Evolutionary conservation across 2,888 invertebrate species (phyloP), one percentile per base, ranked within the genome.

Genomic region (Agrypnus murinus): DNA sequence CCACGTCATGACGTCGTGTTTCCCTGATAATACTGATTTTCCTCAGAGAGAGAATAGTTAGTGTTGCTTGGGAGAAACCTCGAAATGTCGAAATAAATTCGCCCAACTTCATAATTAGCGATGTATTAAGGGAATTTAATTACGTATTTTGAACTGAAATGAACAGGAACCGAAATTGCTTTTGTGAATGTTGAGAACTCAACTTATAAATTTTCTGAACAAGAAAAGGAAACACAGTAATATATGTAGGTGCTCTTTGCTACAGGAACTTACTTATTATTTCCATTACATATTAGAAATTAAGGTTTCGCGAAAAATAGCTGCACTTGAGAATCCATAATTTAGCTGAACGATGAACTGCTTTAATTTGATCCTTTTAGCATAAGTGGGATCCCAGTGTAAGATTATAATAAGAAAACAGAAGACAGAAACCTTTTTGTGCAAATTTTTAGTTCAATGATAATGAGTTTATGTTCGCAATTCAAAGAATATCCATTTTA

Each of bases 41-140:
- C 50, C 19, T 50, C 10, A 25, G 31, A 50, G 50, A 32, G 43
- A 43, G 15, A 6, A 15, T 15, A 15, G 15, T 9, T 5, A 43
- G 10, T 43, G 12, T 2, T 14, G 43, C 43, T 12, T 31, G 5
- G 48, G 31, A 25, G 14, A 50, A 50, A 50, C 50, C 50, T 25
- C 50, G 50, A 50, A 25, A 50, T 25, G 25, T 25, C 25, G 25
- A 25, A 25, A 50, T 50, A 19, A 50, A 50, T 50, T 50, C 19
- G 10, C 19, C 10, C 17, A 50, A 50, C 50, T 50, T 50, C 50
- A 50, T 50, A 50, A 50, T 50, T 50, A 50, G 50, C 50, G 19
- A 19, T 50, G 50, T 31, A 50, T 50, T 25, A 50, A 50, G 31
- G 10, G 50, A 50, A 50, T 50, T 50, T 50, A 50, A 50, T 50